Percentiles rank a stretch among this genome's conserved stretches.
phyloP scores from a whole-genome alignment of 2,888 invertebrate genomes.

The Drosophila recens region DNA sequence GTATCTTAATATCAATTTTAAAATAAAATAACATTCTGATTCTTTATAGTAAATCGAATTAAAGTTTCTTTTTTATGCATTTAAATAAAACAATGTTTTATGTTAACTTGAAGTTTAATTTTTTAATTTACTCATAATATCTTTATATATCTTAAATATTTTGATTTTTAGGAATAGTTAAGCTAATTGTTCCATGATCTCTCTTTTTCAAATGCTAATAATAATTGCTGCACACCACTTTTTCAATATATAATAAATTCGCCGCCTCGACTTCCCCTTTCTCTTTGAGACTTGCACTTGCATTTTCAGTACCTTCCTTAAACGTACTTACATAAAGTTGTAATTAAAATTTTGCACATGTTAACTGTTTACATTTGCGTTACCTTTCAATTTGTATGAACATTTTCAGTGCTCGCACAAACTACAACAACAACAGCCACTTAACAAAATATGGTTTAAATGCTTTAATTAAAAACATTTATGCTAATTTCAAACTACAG shows the following conservation, averaged over 20 bases:
- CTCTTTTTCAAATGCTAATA: too few species aligned
- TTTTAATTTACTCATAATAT: too few species aligned
- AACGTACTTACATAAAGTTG: not conserved
- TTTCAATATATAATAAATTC: not conserved
- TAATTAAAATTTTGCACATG: constrained; percentile 7
- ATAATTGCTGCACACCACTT: not conserved
- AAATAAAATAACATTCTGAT: too few species aligned
- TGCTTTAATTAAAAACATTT: constrained; percentile 76
- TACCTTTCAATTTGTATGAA: constrained; percentile 64
- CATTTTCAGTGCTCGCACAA: constrained; percentile 48
- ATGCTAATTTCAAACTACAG: constrained; percentile 68
- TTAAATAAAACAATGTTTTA: too few species aligned
- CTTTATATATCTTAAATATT: too few species aligned
- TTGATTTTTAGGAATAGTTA: too few species aligned
- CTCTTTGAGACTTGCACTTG: not conserved
- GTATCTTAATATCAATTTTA: too few species aligned
- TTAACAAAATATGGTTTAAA: constrained; percentile 74
- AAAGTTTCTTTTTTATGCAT: too few species aligned
- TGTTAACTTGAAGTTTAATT: too few species aligned
- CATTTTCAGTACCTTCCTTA: not conserved
- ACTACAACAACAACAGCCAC: constrained; percentile 37
- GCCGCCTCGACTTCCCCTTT: not conserved
- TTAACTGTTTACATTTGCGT: constrained; percentile 20
- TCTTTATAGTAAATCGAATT: too few species aligned
- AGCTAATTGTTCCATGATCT: too few species aligned